Percentiles rank a stretch among this genome's conserved stretches.
These are phyloP conservation scores for Drosophila miranda DNA, from an alignment of 1,140 invertebrate species.

Conservation along the genomic window DNA sequence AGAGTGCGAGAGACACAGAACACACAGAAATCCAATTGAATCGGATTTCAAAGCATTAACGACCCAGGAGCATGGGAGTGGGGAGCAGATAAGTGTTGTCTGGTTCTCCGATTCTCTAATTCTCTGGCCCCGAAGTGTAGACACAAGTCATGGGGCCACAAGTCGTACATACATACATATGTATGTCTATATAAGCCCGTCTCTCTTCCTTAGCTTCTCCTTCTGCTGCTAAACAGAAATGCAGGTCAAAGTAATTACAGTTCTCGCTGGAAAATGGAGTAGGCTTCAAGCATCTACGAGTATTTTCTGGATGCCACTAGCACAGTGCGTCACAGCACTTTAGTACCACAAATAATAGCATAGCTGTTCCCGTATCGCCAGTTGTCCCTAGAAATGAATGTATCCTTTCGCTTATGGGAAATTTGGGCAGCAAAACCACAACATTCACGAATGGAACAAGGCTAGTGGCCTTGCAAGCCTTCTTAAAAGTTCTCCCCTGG, in stretches of 20 bases:
- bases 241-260: conserved; percentile 78
- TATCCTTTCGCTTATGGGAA: no score
- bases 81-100: conserved; percentile 36
- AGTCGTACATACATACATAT: background rate
- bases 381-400: no score
- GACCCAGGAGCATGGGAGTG: background rate
- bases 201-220: conserved; percentile 16
- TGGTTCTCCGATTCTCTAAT: conserved; percentile 8
- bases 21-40: conserved; percentile 75
- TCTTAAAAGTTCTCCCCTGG: no score
- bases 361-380: no score
- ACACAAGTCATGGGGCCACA: conserved; percentile 30
- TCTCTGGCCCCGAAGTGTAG: conserved; percentile 20
- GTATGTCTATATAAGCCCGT: conserved; percentile 27
- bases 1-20: background rate
- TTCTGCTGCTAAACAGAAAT: conserved; percentile 42
- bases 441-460: no score
- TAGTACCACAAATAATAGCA: background rate
- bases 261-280: conserved; percentile 38
- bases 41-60: conserved; percentile 73
- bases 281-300: conserved; percentile 32
- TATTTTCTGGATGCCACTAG: conserved; percentile 15
- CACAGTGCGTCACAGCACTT: conserved; percentile 20
- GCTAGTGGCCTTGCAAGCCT: no score
- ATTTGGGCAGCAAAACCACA: no score